Conservation (phyloP, 2,888 invertebrate species). For the Coleophora deauratella region DNA sequence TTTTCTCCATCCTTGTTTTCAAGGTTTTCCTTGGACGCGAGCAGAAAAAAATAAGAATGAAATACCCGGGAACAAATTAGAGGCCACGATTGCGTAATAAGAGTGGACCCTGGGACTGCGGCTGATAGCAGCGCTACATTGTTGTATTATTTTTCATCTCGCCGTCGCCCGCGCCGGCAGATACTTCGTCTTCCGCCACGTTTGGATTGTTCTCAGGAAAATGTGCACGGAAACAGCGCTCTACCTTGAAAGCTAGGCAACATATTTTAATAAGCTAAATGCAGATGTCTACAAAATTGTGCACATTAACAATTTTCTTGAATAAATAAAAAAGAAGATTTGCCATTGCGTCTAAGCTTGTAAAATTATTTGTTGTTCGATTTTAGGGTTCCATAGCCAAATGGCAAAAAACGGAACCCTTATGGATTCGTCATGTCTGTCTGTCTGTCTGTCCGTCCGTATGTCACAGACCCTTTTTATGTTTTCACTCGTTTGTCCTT, state of each 20-base stretch:
- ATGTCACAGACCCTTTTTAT: no score
- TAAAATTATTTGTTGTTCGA: no score
- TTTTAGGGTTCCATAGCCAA: no score
- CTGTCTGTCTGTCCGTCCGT: no score
- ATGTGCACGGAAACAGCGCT: conserved; percentile 2
- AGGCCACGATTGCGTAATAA: conserved; percentile 49
- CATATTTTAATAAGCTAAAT: no score
- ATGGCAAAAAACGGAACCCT: no score
- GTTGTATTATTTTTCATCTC: conserved; percentile 60
- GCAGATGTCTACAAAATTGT: conserved; percentile 2
- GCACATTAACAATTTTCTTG: no score
- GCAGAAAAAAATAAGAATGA: conserved; percentile 45
- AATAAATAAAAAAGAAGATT: no score
- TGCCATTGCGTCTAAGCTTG: no score
- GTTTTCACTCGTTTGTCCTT: no score
- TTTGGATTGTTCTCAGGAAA: conserved; percentile 5
- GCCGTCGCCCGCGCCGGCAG: conserved; percentile 27
- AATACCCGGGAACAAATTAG: conserved; percentile 58
- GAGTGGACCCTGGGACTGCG: conserved; percentile 48
- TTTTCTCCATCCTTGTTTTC: background rate
- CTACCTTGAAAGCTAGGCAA: no score
- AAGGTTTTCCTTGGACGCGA: conserved; percentile 24
- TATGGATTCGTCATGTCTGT: no score
- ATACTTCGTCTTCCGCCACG: conserved; percentile 32
- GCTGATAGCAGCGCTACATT: conserved; percentile 56